Base-by-base conservation (phyloP, 2,888 invertebrate species). In the Alentia gelatinosa region DNA sequence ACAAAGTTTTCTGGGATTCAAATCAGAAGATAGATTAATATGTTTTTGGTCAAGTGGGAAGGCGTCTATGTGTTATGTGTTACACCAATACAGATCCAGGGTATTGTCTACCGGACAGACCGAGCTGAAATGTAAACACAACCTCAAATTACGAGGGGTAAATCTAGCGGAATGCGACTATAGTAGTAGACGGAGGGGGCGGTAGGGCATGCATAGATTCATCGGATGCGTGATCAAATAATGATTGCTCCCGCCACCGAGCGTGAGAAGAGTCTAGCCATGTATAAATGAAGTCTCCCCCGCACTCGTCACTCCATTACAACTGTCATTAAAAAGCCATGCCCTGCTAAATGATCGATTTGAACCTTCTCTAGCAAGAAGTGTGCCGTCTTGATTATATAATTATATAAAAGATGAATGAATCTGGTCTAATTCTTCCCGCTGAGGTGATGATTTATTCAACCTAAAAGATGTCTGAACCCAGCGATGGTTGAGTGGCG, bases 281-380 rank as follows among this genome's bases (percentile, higher is more conserved):
- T 79, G 79, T 79, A 79, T 79, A 79, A 79, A 79, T 37, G 79
- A 79, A 4, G 15, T 30, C 68, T 30, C 30, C 68, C 30, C 68
- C 39, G 3, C 79, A 35, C 35, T 15, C 15, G 37, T 23, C 4
- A 37, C 79, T 79, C 79, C 12, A 35, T 39, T 79, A 79, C 79
- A 79, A 79, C n/a, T 4, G 37, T 35, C 79, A 79, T 79, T 79
- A 35, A 79, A 79, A 79, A 39, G 15, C 15, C 35, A 35, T n/a
- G n/a, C 79, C 79, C 19, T 4, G 37, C 23, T 79, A 37, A 79
- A 79, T 35, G 79, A 79, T 79, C 79, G 79, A 79, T 79, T 79
- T 26, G 79, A 79, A 79, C 79, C 39, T 12, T 35, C 37, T 0
- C 23, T 35, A 15, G n/a, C 23, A 35, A 35, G 12, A 9, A 79